Conservation (phyloP, 1,140 invertebrate species). For the Onthophagus taurus region DNA sequence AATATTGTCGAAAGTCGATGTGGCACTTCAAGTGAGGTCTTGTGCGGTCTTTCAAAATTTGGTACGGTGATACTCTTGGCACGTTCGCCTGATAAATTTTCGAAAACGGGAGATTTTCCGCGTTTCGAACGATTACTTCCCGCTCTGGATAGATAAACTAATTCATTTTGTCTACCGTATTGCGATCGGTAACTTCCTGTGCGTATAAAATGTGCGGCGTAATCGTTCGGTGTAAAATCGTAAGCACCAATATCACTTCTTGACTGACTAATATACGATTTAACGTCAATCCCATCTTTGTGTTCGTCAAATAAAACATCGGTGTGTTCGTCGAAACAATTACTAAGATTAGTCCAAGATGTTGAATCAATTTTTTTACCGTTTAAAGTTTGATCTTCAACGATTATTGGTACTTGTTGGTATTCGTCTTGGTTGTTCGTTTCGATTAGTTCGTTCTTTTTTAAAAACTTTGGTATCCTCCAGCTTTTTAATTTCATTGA, state of each 20-base stretch:
- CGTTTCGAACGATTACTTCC: slow-evolving; percentile 39
- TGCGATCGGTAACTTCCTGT: slow-evolving; percentile 47
- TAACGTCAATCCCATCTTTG: slow-evolving; percentile 52
- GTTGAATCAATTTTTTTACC: slow-evolving; percentile 1
- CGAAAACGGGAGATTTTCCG: slow-evolving; percentile 30
- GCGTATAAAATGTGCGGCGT: slow-evolving; percentile 29
- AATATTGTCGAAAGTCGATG: slow-evolving; percentile 29
- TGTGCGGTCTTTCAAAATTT: slow-evolving; percentile 27
- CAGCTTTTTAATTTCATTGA: slow-evolving; percentile 49
- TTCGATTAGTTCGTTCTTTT: slow-evolving; percentile 38
- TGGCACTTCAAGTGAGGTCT: slow-evolving; percentile 30
- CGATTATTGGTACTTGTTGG: slow-evolving; percentile 47
- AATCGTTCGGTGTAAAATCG: slow-evolving; percentile 27
- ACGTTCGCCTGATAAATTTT: slow-evolving; percentile 21
- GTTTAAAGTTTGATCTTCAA: slow-evolving; percentile 40
- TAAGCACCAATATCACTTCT: slow-evolving; percentile 48
- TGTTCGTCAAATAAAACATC: slow-evolving; percentile 22
- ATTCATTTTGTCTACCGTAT: slow-evolving; percentile 41
- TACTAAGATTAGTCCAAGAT: slow-evolving; percentile 11
- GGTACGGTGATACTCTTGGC: slow-evolving; percentile 30
- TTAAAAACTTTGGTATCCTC: slow-evolving; percentile 53
- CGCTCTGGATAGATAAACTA: slow-evolving; percentile 43
- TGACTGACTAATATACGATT: slow-evolving; percentile 58
- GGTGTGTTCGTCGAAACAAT: slow-evolving; percentile 31
- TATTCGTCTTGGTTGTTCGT: slow-evolving; percentile 23